Evolutionary conservation across 2,888 invertebrate genomes (phyloP).

Genomic region (Epirrita christyi): DNA sequence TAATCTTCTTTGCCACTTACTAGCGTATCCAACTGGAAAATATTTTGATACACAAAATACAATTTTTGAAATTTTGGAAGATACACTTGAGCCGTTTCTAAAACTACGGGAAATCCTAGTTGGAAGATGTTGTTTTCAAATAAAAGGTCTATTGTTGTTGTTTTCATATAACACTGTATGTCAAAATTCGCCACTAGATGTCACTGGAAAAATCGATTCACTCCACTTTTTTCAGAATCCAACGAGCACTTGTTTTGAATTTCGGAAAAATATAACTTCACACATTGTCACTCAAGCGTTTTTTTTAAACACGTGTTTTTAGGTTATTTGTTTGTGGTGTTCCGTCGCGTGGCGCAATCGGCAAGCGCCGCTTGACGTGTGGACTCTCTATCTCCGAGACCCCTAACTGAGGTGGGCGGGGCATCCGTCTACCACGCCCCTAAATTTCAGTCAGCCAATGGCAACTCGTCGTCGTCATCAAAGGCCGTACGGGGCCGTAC

Average conservation of each 20-base stretch:
- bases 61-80: slow-evolving; percentile 39
- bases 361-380: slow-evolving; percentile 81
- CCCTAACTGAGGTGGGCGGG: slow-evolving; percentile 75
- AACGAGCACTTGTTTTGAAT: slow-evolving; percentile 18
- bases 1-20: background rate
- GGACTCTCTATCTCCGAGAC: slow-evolving; percentile 63
- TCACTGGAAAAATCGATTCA: slow-evolving; percentile 62
- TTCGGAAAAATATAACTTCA: slow-evolving; percentile 19
- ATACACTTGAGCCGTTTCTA: slow-evolving; percentile 48
- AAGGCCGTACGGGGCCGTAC: slow-evolving; percentile 79
- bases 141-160: slow-evolving; percentile 43
- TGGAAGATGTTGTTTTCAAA: slow-evolving; percentile 53
- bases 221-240: slow-evolving; percentile 34
- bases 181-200: slow-evolving; percentile 56
- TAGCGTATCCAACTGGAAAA: background rate
- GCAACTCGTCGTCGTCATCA: slow-evolving; percentile 57
- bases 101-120: slow-evolving; percentile 44
- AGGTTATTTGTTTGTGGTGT: slow-evolving; percentile 47
- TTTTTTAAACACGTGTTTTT: slow-evolving; percentile 60
- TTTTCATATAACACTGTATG: slow-evolving; percentile 44
- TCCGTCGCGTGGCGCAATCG: slow-evolving; percentile 75
- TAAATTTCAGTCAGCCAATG: slow-evolving; percentile 61
- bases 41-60: slow-evolving; percentile 10
- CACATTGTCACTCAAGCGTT: slow-evolving; percentile 33
- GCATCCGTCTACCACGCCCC: slow-evolving; percentile 65